Conservation (phyloP, 2,888 invertebrate species). For the Ophioninae sp. region DNA sequence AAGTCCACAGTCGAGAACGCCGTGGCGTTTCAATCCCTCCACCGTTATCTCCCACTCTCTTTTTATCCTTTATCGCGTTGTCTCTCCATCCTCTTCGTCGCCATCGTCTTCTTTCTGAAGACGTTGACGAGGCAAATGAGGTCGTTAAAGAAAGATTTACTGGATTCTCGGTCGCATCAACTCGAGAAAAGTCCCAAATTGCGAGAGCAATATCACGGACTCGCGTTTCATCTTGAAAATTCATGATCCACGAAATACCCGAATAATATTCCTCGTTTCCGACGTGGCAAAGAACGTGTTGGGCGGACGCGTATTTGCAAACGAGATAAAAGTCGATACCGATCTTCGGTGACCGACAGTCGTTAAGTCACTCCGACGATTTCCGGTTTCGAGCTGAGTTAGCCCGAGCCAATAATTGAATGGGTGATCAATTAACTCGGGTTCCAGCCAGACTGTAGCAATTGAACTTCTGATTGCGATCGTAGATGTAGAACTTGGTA, state of each 20-base stretch:
- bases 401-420: neutral
- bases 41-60: conserved; percentile 24
- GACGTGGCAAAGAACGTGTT: neutral
- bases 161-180: conserved; percentile 60
- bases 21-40: conserved; percentile 30
- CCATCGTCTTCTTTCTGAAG: conserved; percentile 63
- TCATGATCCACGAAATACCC: neutral
- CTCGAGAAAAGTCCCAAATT: conserved; percentile 24
- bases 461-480: too few relatives aligned
- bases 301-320: neutral
- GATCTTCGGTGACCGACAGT: neutral
- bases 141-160: conserved; percentile 72
- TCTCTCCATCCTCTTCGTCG: conserved; percentile 43
- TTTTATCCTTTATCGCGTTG: conserved; percentile 44
- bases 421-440: neutral
- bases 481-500: too few relatives aligned
- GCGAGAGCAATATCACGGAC: conserved; percentile 4
- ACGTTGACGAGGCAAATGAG: conserved; percentile 73
- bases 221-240: conserved; percentile 16
- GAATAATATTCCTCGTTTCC: conserved; percentile 1
- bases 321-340: conserved; percentile 6
- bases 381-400: neutral
- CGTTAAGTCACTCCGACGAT: neutral
- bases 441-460: neutral
- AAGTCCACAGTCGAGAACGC: conserved; percentile 33